Evolutionary conservation across 2,797 vertebrate genomes (phyloP).

Genomic region (Sphenodon punctatus): DNA sequence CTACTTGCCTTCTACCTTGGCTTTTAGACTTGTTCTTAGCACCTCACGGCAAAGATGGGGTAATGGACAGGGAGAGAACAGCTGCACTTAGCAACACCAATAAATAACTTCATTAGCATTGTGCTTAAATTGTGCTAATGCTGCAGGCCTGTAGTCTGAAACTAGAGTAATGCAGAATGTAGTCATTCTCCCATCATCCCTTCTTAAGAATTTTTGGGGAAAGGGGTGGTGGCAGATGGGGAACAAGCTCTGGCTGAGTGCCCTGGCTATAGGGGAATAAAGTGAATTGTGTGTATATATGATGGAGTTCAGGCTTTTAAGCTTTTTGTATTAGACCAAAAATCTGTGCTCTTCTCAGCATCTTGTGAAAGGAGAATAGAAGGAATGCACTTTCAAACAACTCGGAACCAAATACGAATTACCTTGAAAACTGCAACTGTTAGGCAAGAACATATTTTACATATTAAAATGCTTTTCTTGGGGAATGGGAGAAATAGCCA

Average conservation of each 20-base stretch:
- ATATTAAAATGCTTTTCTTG: not conserved
- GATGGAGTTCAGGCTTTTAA: not conserved
- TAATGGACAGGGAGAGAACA: constrained; percentile 26
- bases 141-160: constrained; percentile 36
- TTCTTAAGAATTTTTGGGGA: not conserved
- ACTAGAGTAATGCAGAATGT: constrained; percentile 23
- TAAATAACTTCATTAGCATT: constrained; percentile 48
- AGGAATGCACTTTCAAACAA: not conserved
- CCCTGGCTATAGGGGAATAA: not conserved
- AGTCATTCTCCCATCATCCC: constrained; percentile 32
- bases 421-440: not conserved
- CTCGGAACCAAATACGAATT: not conserved
- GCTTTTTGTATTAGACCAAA: not conserved
- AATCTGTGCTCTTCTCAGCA: not conserved
- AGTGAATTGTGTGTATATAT: not conserved
- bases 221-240: too few relatives aligned
- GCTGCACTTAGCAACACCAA: constrained; percentile 22
- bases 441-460: not conserved
- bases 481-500: not conserved
- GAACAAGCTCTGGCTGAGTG: constrained; percentile 40
- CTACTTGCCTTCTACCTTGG: constrained; percentile 16
- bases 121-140: constrained; percentile 21
- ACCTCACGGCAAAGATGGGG: not conserved
- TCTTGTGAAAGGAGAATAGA: not conserved
- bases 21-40: not conserved